phyloP scores from a whole-genome alignment of 2,797 vertebrate genomes.

The Falco columbarius region DNA sequence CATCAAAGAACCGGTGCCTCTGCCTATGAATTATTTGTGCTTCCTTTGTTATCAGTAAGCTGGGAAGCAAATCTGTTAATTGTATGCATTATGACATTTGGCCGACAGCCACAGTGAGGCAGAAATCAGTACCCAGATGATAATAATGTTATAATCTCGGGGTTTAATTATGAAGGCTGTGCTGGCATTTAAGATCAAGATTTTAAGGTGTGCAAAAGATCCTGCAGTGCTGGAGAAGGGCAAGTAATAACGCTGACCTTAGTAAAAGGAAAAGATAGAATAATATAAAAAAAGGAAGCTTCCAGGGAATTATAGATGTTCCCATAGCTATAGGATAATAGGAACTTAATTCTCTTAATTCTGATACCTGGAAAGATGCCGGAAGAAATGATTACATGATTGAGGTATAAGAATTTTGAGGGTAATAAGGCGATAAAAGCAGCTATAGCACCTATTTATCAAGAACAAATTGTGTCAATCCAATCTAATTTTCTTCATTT shows the following conservation, averaged over 20 bases:
- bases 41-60: constrained; percentile 48
- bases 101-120: constrained; percentile 43
- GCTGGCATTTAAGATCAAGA: constrained; percentile 42
- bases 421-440: constrained; percentile 28
- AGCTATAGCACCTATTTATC: constrained; percentile 3
- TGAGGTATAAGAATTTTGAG: constrained; percentile 19
- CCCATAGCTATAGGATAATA: background rate
- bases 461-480: background rate
- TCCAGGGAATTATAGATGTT: constrained; percentile 4
- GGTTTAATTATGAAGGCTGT: constrained; percentile 29
- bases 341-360: background rate
- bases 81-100: constrained; percentile 55
- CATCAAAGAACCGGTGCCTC: constrained; percentile 40
- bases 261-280: background rate
- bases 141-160: background rate
- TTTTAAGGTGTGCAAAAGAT: background rate
- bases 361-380: background rate
- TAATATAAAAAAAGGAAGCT: background rate
- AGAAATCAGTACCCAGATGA: constrained; percentile 48
- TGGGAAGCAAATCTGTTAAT: constrained; percentile 58
- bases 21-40: constrained; percentile 64
- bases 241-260: background rate
- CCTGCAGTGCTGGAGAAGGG: background rate
- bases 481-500: background rate
- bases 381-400: background rate